Base-by-base conservation (phyloP, 2,797 vertebrate genomes). In the Clarias pachynema region DNA sequence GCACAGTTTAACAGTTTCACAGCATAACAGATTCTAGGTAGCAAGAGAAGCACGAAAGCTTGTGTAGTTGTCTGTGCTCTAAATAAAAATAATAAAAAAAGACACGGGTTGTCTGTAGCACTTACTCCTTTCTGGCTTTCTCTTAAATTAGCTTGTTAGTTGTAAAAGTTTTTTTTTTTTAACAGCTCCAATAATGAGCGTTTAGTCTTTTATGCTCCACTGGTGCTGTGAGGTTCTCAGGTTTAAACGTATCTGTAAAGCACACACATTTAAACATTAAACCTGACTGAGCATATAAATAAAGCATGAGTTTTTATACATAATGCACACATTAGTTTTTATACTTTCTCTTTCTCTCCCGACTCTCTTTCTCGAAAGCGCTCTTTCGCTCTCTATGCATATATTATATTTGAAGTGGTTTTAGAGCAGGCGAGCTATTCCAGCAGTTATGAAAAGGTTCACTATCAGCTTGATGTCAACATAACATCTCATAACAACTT, bases 91-190 rank as follows among this genome's bases (percentile, higher is more conserved):
- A 37, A 37, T 37, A 77, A 77, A 6, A 29, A 10, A 20, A 22
- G 2, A 3, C 8, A 77, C 31, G 2, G 20, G 12, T 16, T 78
- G 22, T 26, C 86, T 78, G 34, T 83, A 44, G 84, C 74, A 79
- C 29, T 81, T 59, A 75, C 57, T 83, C 29, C 34, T 75, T 72
- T 85, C 56, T 57, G 57, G 80, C 56, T 34, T 86, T 29, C 72
- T 66, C n/a, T 81, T 81, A 84, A 84, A 87, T 53, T 57, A 89
- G 85, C 84, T 82, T 84, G 82, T 86, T 79, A 79, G 72, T 34
- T 60, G 26, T 78, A 59, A 78, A 60, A 34, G 20, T 60, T 24
- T 5, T 37, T 31, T 24, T 66, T 66, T 66, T 66, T 53, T 78
- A 84, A 84, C 24, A n/a, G 78, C 24, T n/a, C 60, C 44, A 29